phyloP scores from a whole-genome alignment of 2,113 vertebrate genomes.

The Heterotis niloticus region DNA sequence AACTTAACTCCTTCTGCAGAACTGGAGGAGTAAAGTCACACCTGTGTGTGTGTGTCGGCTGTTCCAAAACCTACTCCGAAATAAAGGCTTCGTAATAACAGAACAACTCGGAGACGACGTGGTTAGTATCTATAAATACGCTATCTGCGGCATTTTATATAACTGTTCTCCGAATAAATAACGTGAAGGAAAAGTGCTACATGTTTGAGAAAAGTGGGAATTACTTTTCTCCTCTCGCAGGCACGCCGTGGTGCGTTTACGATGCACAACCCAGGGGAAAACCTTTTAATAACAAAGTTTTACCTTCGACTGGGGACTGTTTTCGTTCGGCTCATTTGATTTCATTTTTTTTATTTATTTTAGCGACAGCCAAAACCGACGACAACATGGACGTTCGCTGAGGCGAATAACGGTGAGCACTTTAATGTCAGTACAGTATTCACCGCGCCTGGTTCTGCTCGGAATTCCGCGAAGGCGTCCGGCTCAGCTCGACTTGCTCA shows the following conservation, averaged over 20 bases:
- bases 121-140: conserved; percentile 22
- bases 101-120: conserved; percentile 2
- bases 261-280: too few species aligned
- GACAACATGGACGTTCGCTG: too few species aligned
- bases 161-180: conserved; percentile 15
- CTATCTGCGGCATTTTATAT: conserved; percentile 32
- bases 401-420: too few species aligned
- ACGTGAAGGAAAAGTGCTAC: conserved; percentile 24
- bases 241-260: too few species aligned
- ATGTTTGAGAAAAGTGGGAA: conserved; percentile 37
- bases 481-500: background rate
- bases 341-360: too few species aligned
- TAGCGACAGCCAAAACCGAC: too few species aligned
- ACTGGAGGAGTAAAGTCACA: background rate
- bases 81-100: background rate
- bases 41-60: background rate
- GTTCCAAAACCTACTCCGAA: background rate
- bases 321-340: too few species aligned
- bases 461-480: too few species aligned
- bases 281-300: too few species aligned
- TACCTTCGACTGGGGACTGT: too few species aligned
- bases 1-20: background rate
- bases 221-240: background rate
- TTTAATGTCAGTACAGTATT: too few species aligned
- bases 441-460: too few species aligned